Percentiles rank a stretch among this genome's conserved stretches.
phyloP scores from a whole-genome alignment of 2,113 vertebrate genomes.

The Sinocyclocheilus grahami region DNA sequence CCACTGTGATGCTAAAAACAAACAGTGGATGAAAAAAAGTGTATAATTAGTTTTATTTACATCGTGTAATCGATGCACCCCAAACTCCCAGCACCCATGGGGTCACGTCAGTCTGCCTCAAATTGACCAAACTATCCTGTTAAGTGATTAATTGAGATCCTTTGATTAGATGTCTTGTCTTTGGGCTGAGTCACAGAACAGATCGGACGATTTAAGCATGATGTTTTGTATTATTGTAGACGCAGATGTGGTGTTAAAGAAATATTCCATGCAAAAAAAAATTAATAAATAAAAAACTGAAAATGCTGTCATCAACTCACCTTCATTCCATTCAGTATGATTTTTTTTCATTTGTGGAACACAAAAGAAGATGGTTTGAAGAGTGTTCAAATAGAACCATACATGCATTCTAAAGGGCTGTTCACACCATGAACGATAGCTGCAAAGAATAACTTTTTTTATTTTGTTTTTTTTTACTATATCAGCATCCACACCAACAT shows the following conservation, averaged over 20 bases:
- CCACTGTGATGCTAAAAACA: neutral
- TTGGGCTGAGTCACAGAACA: neutral
- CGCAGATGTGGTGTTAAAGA: neutral
- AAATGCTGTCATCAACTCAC: neutral
- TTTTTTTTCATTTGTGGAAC: neutral
- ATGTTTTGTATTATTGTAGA: neutral
- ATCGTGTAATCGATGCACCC: neutral
- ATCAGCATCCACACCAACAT: no score
- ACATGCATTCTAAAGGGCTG: no score
- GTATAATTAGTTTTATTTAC: conserved; percentile 37
- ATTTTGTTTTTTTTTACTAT: no score
- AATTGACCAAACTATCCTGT: conserved; percentile 19
- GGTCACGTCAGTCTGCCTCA: neutral
- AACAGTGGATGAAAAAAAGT: neutral
- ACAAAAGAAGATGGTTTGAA: neutral
- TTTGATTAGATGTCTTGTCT: conserved; percentile 17
- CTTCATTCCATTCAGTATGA: neutral
- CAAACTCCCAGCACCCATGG: neutral
- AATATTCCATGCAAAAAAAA: neutral
- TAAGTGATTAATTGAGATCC: neutral
- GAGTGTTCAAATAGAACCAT: neutral
- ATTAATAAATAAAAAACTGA: no score
- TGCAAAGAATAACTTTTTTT: no score
- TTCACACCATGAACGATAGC: no score
- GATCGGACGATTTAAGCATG: neutral